Base-by-base conservation (phyloP, 35 echinoderm and acorn worm species). In the Ptychodera flava region DNA sequence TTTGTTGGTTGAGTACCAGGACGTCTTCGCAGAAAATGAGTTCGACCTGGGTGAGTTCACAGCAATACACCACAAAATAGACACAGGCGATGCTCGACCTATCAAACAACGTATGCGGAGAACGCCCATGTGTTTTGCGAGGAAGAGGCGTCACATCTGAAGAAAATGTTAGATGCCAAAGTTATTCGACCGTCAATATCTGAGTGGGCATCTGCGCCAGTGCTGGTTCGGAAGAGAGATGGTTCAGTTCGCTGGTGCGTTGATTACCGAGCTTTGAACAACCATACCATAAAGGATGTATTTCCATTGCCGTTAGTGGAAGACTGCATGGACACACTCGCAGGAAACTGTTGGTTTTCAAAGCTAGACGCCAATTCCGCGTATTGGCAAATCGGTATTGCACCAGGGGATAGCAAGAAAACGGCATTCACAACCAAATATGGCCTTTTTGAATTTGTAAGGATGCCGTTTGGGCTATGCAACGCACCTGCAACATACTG, bases 401-500 rank as follows among this genome's bases (percentile, higher is more conserved):
- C 34, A 15, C 30, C 77, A 16, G 15, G 64, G 16, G 87, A 81
- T 31, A 79, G 53, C 1, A 12, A 33, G 0, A 88, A 88, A 78
- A 88, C 78, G 0, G 78, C 87, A 28, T 88, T 88, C 31, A 88
- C 87, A n/a, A 88, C 87, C n/a, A 78, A 78, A 0, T 81, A 81
- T 78, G 87, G 87, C 32, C 36, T 88, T 12, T 88, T 79, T 81
- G 78, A 82, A 36, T 88, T 85, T 35, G 77, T 76, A 34, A 83
- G 88, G 6, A 90, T 90, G 88, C 88, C 81, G 12, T 92, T 84
- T 77, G 37, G 86, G 15, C 38, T 89, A 16, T 14, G 91, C 28
- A 89, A 92, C 29, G 91, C 91, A 0, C 82, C 91, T 0, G 86
- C 85, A 84, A 89, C 89, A 30, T 92, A 89, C 34, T 81, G 84